Conservation (phyloP, 2,113 vertebrate genomes). For the Crypturellus undulatus region DNA sequence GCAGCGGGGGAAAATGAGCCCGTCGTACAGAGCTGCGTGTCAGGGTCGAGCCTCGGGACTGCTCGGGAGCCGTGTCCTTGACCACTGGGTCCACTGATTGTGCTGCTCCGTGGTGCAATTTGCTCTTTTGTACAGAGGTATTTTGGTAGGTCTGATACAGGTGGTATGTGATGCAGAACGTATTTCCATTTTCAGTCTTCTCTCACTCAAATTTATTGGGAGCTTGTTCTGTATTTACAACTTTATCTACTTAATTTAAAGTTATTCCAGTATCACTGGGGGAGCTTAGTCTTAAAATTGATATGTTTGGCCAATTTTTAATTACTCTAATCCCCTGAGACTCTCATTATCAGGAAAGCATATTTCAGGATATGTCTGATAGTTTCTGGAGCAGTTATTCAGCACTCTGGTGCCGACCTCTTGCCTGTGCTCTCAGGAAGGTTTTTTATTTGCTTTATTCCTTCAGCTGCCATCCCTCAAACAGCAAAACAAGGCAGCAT, state of each 20-base stretch:
- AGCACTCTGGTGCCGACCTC: background rate
- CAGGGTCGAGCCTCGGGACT: background rate
- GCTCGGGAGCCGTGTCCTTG: fast-evolving
- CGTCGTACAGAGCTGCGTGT: too few relatives aligned
- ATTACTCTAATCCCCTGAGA: conserved; percentile 38
- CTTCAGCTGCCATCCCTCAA: background rate
- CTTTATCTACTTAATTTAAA: conserved; percentile 36
- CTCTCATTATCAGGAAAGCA: background rate
- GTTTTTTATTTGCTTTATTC: background rate
- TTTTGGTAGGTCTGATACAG: background rate
- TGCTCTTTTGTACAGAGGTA: background rate
- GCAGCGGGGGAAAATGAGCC: background rate
- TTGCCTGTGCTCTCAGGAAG: conserved; percentile 2
- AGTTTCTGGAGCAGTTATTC: background rate
- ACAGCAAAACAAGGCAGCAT: background rate
- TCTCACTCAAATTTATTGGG: background rate
- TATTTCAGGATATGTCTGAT: background rate
- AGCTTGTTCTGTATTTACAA: conserved; percentile 55
- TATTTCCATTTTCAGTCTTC: background rate
- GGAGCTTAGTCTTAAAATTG: conserved; percentile 31
- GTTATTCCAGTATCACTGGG: background rate
- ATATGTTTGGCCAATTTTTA: conserved; percentile 1
- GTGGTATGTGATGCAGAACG: background rate
- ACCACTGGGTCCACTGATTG: background rate
- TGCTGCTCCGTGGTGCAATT: fast-evolving